phyloP scores from a whole-genome alignment of 2,888 invertebrate species.

The Cerastoderma edule region DNA sequence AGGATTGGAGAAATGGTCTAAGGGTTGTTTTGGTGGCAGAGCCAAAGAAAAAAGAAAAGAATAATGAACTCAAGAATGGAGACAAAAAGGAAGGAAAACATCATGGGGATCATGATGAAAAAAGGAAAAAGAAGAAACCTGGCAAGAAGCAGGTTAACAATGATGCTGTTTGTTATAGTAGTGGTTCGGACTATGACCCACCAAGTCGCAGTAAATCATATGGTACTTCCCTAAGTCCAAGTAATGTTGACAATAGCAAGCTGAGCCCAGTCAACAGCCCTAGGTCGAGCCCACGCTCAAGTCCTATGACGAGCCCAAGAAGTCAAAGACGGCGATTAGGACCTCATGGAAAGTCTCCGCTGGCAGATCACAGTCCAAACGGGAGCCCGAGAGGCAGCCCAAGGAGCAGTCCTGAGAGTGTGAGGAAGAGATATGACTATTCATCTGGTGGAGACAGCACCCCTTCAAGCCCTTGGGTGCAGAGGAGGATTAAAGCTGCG shows the following conservation, averaged over 20 bases:
- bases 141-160: constrained; percentile 73
- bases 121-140: constrained; percentile 73
- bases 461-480: constrained; percentile 85
- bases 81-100: constrained; percentile 67
- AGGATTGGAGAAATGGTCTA: constrained; percentile 83
- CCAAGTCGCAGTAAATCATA: constrained; percentile 59
- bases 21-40: constrained; percentile 81
- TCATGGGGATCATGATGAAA: constrained; percentile 67
- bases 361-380: constrained; percentile 68
- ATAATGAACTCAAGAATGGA: constrained; percentile 62
- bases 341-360: constrained; percentile 75
- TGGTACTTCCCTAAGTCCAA: constrained; percentile 61
- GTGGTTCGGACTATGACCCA: constrained; percentile 81
- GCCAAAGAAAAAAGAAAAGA: constrained; percentile 74
- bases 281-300: constrained; percentile 74
- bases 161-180: constrained; percentile 79
- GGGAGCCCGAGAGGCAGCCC: constrained; percentile 75
- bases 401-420: constrained; percentile 78
- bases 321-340: constrained; percentile 64
- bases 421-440: constrained; percentile 70
- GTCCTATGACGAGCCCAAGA: constrained; percentile 74
- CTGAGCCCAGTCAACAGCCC: constrained; percentile 77
- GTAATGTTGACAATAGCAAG: constrained; percentile 63
- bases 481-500: constrained; percentile 84
- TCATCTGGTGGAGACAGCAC: constrained; percentile 84